Percentiles rank a stretch among this genome's conserved stretches.
phyloP scores from a whole-genome alignment of 2,797 vertebrate species.

The Crossoptilon crossoptilon region DNA sequence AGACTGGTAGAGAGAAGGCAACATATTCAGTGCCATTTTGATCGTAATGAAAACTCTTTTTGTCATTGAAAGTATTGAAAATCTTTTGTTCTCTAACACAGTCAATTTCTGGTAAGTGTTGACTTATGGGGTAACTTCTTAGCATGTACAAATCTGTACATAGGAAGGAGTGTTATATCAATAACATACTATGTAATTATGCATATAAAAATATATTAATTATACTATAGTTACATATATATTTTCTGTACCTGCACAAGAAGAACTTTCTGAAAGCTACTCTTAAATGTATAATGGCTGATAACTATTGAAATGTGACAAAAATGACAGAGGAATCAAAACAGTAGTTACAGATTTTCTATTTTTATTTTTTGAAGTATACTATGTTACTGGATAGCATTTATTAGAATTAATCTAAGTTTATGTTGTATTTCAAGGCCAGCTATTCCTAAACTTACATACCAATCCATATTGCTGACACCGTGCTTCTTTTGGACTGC shows the following conservation, averaged over 20 bases:
- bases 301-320: neutral
- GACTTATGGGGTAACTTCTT: neutral
- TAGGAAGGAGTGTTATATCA: neutral
- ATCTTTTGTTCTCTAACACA: neutral
- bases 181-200: neutral
- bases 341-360: neutral
- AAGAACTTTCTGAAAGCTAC: conserved; percentile 6
- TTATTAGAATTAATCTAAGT: neutral
- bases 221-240: neutral
- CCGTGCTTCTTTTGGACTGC: conserved; percentile 32
- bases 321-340: neutral
- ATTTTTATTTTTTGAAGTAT: neutral
- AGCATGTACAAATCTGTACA: neutral
- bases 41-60: neutral
- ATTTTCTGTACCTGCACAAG: neutral
- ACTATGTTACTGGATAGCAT: neutral
- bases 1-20: neutral
- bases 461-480: conserved; percentile 47
- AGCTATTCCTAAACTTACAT: neutral
- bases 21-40: neutral
- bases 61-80: neutral
- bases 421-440: conserved; percentile 29
- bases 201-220: neutral
- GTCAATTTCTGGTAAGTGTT: neutral
- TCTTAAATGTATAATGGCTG: neutral